Conservation (phyloP, 2,888 invertebrate species). For the Muschampia plurimacula region DNA sequence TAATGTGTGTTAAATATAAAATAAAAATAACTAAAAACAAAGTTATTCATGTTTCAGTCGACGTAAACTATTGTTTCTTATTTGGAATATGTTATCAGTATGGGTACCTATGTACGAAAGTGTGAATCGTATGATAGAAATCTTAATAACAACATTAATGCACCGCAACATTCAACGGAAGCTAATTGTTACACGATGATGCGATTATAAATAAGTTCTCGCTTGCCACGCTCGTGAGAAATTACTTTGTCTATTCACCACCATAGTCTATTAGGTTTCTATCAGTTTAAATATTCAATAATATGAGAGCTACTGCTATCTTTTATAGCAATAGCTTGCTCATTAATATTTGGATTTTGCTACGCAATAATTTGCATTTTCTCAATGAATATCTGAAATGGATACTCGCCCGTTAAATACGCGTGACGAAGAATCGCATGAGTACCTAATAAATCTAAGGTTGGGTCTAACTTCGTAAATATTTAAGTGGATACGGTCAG, state of each 20-base stretch:
- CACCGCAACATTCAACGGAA: slow-evolving; percentile 69
- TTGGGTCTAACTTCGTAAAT: slow-evolving; percentile 42
- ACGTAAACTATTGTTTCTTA: slow-evolving; percentile 3
- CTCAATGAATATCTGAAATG: slow-evolving; percentile 23
- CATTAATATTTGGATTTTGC: slow-evolving; percentile 18
- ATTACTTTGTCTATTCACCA: slow-evolving; percentile 44
- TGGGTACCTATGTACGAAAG: neutral
- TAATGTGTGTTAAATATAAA: too few species aligned
- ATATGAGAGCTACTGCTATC: slow-evolving; percentile 48
- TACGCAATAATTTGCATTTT: slow-evolving; percentile 20
- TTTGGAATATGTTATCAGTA: slow-evolving; percentile 18
- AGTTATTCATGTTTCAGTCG: slow-evolving; percentile 2
- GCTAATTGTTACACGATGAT: slow-evolving; percentile 70
- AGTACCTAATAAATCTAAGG: slow-evolving; percentile 24
- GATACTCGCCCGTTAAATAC: slow-evolving; percentile 22
- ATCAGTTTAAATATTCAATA: slow-evolving; percentile 64
- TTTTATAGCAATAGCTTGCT: slow-evolving; percentile 23
- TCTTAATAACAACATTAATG: slow-evolving; percentile 69
- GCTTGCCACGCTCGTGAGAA: slow-evolving; percentile 69
- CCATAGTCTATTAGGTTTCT: slow-evolving; percentile 55
- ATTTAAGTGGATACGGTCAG: slow-evolving; percentile 58
- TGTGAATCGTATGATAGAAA: slow-evolving; percentile 54
- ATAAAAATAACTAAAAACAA: neutral
- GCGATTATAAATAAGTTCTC: slow-evolving; percentile 69
- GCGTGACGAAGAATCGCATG: slow-evolving; percentile 22